These are phyloP conservation scores for Steinernema khuongi DNA, from an alignment of 1,140 invertebrate species.

Conservation along the genomic window DNA sequence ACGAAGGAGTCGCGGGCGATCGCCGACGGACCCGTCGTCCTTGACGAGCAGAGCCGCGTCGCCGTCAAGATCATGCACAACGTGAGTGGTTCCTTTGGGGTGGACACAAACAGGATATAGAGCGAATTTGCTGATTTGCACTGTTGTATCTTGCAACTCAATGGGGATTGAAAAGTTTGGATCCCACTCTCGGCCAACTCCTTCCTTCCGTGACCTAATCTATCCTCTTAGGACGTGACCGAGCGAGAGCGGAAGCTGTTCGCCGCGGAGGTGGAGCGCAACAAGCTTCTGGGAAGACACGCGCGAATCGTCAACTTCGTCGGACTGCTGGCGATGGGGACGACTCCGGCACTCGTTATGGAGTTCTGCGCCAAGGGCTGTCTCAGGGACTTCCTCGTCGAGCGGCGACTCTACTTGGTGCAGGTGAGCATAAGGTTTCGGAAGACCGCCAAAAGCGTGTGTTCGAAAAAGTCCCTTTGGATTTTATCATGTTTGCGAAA, in stretches of 20 bases:
- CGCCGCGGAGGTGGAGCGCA: neutral
- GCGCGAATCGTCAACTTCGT: neutral
- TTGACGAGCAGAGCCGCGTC: neutral
- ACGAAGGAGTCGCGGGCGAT: neutral
- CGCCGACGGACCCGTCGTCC: conserved; percentile 3
- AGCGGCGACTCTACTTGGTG: neutral
- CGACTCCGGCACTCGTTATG: neutral
- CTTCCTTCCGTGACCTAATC: too few species aligned
- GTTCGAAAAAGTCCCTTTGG: too few species aligned
- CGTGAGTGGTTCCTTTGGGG: neutral
- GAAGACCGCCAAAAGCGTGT: too few species aligned
- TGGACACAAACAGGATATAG: too few species aligned
- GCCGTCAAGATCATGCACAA: conserved; percentile 5
- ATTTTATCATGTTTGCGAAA: too few species aligned
- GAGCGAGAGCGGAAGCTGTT: neutral
- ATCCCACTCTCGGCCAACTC: too few species aligned
- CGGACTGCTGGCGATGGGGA: conserved; percentile 2
- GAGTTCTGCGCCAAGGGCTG: conserved; percentile 5
- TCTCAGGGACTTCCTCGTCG: neutral
- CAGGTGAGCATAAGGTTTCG: neutral
- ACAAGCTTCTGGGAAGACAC: neutral
- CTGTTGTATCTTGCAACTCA: too few species aligned
- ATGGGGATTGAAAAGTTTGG: too few species aligned
- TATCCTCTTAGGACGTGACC: neutral
- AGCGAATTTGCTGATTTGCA: too few species aligned